Base-by-base conservation (phyloP, 2,113 vertebrate genomes). In the Saccopteryx leptura region DNA sequence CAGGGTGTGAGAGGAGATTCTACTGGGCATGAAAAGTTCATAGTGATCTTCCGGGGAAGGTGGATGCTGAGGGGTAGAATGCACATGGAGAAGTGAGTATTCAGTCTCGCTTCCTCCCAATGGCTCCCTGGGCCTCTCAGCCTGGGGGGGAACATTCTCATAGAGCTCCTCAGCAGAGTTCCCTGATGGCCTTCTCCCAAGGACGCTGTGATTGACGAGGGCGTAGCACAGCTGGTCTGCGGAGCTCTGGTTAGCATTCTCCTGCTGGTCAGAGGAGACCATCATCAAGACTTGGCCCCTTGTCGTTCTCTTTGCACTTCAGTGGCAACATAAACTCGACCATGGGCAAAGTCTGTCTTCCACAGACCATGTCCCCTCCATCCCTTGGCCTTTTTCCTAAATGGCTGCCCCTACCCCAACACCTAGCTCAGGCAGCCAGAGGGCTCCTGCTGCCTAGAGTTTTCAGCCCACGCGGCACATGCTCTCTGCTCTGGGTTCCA, bases 21-120 rank as follows among this genome's bases (percentile, higher is more conserved):
- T 84, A 9, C 2, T 19, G 1, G 96, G 94, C 60, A 91, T 8
- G 24, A 96, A 63, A 86, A 97, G 69, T 76, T 98, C 98, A 15
- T 98, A 98, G 5, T 98, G 97, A 14, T n/a, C 39, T 11, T 98
- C 98, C 31, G 96, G 4, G 91, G 24, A 63, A 0, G 15, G 26
- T 0, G 0, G 31, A 1, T 17, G 52, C n/a, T 65, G 90, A 0
- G 19, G 58, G 10, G 7, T 61, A 33, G 95, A 66, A 58, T 91
- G 7, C 33, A 98, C 7, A 0, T 0, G 91, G 78, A 98, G 12
- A 46, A 97, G 0, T 0, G 95, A 74, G 0, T 99, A 98, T 71
- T 98, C 97, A 4, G 95, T 97, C 72, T 96, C 69, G 0, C 90
- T 75, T 75, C 24, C 56, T 54, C 9, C 28, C 5, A 14, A 13